A percentile compares a stretch with the other conserved stretches of the same genome.
These are phyloP conservation scores for Myotis daubentonii DNA, from an alignment of 2,797 vertebrate species.

Conservation along the genomic window DNA sequence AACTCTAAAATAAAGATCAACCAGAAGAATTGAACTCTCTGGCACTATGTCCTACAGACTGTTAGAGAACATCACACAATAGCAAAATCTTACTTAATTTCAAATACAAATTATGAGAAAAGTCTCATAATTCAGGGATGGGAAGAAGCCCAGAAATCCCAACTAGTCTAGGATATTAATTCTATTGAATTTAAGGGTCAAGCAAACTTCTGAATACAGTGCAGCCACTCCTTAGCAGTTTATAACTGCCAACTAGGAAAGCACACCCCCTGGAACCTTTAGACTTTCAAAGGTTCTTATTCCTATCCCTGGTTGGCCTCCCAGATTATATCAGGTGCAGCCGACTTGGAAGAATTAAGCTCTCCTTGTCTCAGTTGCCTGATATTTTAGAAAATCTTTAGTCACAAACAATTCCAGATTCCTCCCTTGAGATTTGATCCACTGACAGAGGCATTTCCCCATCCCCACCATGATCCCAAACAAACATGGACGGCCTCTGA, in stretches of 20 bases:
- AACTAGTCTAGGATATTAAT: neutral
- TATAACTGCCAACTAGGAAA: neutral
- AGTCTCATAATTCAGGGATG: neutral
- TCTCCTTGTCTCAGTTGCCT: neutral
- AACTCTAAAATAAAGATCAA: slow-evolving; percentile 27
- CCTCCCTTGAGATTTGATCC: neutral
- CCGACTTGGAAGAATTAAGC: neutral
- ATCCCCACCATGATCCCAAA: neutral
- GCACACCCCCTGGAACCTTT: slow-evolving; percentile 26
- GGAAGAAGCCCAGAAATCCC: slow-evolving; percentile 26
- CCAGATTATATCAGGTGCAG: neutral
- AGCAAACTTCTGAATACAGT: slow-evolving; percentile 37
- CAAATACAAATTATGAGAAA: neutral
- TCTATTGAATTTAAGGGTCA: neutral
- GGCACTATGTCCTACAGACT: neutral
- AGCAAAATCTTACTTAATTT: slow-evolving; percentile 13
- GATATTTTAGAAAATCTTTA: neutral
- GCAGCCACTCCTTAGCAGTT: slow-evolving; percentile 53
- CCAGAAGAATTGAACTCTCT: neutral
- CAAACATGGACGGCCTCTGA: neutral
- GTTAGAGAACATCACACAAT: neutral
- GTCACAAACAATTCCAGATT: neutral
- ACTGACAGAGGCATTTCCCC: neutral
- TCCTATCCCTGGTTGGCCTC: neutral
- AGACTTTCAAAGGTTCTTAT: slow-evolving; percentile 48